These are phyloP conservation scores for Drosophila pectinifera DNA, from an alignment of 1,140 invertebrate genomes.

Conservation along the genomic window DNA sequence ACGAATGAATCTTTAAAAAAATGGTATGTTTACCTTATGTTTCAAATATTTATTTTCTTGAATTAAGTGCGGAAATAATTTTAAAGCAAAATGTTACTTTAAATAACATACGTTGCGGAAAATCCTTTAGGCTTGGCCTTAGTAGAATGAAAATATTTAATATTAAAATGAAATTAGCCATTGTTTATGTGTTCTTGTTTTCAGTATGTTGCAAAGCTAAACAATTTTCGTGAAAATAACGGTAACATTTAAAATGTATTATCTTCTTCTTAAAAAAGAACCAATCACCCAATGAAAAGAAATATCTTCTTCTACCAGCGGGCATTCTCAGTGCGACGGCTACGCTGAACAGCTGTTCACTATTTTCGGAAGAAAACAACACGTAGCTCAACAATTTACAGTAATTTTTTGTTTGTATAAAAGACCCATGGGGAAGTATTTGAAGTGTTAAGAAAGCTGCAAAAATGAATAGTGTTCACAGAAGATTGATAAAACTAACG, in stretches of 20 bases:
- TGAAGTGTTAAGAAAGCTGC: neutral
- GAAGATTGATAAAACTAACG: neutral
- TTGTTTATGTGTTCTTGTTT: neutral
- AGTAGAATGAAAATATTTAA: no score
- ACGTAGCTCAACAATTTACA: conserved; percentile 43
- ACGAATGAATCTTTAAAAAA: no score
- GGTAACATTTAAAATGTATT: neutral
- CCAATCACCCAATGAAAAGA: conserved; percentile 4
- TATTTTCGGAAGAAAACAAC: conserved; percentile 58
- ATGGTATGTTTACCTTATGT: no score
- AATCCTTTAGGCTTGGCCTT: no score
- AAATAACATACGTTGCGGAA: no score
- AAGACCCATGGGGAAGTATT: conserved; percentile 26
- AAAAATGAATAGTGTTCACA: conserved; percentile 16
- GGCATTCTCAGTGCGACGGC: conserved; percentile 2
- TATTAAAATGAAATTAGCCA: neutral
- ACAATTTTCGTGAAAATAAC: neutral
- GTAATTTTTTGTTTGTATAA: conserved; percentile 27
- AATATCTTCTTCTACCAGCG: neutral
- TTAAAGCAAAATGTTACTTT: no score
- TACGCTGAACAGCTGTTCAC: conserved; percentile 45
- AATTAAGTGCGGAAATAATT: no score
- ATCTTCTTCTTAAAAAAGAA: neutral
- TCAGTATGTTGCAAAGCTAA: neutral
- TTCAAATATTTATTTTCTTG: no score